A percentile compares a stretch with the other conserved stretches of the same genome.
These are phyloP conservation scores for Heliothis subflexa DNA, from an alignment of 1,140 invertebrate genomes.

Conservation along the genomic window DNA sequence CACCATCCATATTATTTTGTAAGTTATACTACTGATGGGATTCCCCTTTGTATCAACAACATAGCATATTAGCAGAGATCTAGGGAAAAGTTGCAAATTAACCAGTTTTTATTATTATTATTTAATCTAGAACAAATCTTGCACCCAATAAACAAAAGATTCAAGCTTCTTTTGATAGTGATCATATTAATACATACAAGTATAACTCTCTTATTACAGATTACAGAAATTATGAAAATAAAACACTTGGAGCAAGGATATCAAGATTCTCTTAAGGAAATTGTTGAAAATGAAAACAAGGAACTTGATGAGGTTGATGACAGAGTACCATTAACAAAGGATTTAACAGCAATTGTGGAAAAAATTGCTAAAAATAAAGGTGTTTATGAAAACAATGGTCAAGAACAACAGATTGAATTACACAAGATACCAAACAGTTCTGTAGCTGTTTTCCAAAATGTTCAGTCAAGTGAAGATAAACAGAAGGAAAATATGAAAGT, in stretches of 20 bases:
- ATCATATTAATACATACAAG: too few species aligned
- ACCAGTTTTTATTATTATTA: too few species aligned
- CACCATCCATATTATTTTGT: too few species aligned
- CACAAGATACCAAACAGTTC: slow-evolving; percentile 84
- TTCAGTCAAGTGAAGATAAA: slow-evolving; percentile 59
- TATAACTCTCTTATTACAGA: slow-evolving; percentile 62
- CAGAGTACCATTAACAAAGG: slow-evolving; percentile 86
- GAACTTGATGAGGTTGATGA: slow-evolving; percentile 73
- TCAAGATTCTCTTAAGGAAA: slow-evolving; percentile 72
- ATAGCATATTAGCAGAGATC: too few species aligned
- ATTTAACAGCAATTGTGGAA: slow-evolving; percentile 87
- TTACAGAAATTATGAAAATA: slow-evolving; percentile 77
- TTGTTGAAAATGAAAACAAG: slow-evolving; percentile 47
- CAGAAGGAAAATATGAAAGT: slow-evolving; percentile 78
- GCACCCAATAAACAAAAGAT: too few species aligned
- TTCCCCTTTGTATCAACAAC: too few species aligned
- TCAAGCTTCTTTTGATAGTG: too few species aligned
- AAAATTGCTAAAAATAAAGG: slow-evolving; percentile 79
- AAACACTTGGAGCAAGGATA: slow-evolving; percentile 78
- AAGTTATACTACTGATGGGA: too few species aligned
- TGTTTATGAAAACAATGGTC: slow-evolving; percentile 53
- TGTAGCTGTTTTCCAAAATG: slow-evolving; percentile 85
- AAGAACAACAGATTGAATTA: slow-evolving; percentile 74
- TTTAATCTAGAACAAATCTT: too few species aligned
- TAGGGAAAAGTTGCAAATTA: too few species aligned